Base-by-base conservation (phyloP, 2,797 vertebrate species). In the Argentina silus region DNA sequence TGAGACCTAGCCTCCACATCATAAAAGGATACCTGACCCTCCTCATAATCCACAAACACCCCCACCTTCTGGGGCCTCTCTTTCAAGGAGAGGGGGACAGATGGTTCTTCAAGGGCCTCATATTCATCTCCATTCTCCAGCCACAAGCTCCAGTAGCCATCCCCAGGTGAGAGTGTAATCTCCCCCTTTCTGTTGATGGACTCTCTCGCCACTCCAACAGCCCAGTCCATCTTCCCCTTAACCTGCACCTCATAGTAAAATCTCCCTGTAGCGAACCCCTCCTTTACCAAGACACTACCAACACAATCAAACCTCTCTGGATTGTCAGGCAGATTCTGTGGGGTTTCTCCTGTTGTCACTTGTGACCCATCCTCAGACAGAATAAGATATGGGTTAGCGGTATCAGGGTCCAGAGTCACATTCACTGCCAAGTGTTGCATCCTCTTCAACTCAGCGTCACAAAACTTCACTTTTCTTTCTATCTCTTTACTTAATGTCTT, bases 1-100 rank as follows among this genome's bases (percentile, higher is more conserved):
- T 90, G 90, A 0, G 78, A 78, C 8, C 78, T 21, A 66, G 86
- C 76, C 60, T 65, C 70, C 74, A 82, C 70, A 78, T 90, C 81
- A 48, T 88, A 92, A 81, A 92, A 91, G 48, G 91, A 89, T 5
- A 92, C 63, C n/a, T 91, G 80, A 7, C 75, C 83, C 14, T 83
- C 87, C 6, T 83, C 19, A 0, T 74, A 88, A 83, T 94, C 91
- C 73, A 94, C 78, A 77, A 89, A 93, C 36, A 94, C 3, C 0
- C 87, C 85, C 47, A 94, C 80, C 0, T 84, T 73, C 3, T 51
- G 60, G 0, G 93, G 91, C 10, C 21, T 67, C 2, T 62, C 15
- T 10, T 1, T 6, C 21, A 72, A 76, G 2, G 17, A 14, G 6
- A 85, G 60, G 15, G 1, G 21, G 6, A 62, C 43, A 2, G 71